A percentile compares a stretch with the other conserved stretches of the same genome.
Evolutionary conservation across 64 coral and sea anemone genomes (phyloP).

Genomic region (Stylophora pistillata): DNA sequence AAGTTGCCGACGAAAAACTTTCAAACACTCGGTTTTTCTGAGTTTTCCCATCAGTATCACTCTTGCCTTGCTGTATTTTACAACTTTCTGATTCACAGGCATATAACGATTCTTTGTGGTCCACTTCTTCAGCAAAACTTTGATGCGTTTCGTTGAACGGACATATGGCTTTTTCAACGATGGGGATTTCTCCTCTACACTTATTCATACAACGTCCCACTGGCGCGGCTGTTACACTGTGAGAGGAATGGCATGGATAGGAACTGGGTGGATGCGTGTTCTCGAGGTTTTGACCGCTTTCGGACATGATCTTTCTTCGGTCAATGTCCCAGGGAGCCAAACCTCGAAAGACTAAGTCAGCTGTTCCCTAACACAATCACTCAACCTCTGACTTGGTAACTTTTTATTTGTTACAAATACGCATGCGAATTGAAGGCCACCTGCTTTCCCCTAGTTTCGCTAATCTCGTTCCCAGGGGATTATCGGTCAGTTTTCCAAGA

Average conservation of each 20-base stretch:
- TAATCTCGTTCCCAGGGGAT: slow-evolving; percentile 38
- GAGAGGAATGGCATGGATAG: slow-evolving; percentile 70
- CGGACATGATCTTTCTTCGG: slow-evolving; percentile 77
- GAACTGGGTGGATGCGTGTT: slow-evolving; percentile 45
- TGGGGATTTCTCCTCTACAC: slow-evolving; percentile 71
- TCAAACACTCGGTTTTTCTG: neutral
- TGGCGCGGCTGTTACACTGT: slow-evolving; percentile 36
- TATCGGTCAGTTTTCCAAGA: too few species aligned
- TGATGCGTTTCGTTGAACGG: slow-evolving; percentile 84
- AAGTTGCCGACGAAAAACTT: slow-evolving; percentile 28
- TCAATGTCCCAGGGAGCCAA: slow-evolving; percentile 54
- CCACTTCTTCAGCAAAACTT: slow-evolving; percentile 79
- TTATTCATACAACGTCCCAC: slow-evolving; percentile 80
- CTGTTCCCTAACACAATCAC: slow-evolving; percentile 97
- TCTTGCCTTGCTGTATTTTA: slow-evolving; percentile 38
- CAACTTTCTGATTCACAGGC: slow-evolving; percentile 37
- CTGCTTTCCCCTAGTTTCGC: slow-evolving; percentile 42
- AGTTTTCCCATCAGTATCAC: slow-evolving; percentile 4
- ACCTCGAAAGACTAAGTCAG: slow-evolving; percentile 69
- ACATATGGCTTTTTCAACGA: slow-evolving; percentile 95
- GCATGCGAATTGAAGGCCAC: slow-evolving; percentile 81
- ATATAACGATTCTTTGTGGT: slow-evolving; percentile 71
- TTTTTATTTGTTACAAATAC: slow-evolving; percentile 86
- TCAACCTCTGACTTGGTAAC: slow-evolving; percentile 88
- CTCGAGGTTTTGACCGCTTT: slow-evolving; percentile 80